Evolutionary conservation across 2,888 invertebrate species (phyloP).

Genomic region (Dolichomitus sp.): DNA sequence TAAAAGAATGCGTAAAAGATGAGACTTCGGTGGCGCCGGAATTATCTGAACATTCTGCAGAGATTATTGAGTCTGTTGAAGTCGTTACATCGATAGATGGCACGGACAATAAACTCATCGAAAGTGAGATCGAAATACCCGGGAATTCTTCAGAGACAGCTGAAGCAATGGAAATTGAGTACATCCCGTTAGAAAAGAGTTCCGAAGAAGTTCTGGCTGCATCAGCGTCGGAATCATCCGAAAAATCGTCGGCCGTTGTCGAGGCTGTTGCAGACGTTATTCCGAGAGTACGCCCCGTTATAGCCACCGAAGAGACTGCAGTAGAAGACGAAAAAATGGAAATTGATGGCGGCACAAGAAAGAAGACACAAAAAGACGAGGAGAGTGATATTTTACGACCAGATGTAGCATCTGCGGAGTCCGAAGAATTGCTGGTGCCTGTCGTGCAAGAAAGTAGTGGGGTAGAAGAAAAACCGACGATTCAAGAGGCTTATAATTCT

Average conservation of each 20-base stretch:
- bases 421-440: not conserved
- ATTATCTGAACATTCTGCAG: not conserved
- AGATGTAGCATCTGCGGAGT: not conserved
- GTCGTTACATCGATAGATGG: constrained; percentile 5
- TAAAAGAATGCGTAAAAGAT: not conserved
- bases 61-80: not conserved
- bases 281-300: not conserved
- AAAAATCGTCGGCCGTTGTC: not conserved
- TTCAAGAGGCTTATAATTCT: constrained; percentile 33
- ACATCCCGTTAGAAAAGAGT: constrained; percentile 1
- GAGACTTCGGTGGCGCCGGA: not conserved
- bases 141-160: not conserved
- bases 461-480: constrained; percentile 18
- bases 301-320: constrained; percentile 16
- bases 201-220: not conserved
- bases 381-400: not conserved
- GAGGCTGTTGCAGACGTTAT: not conserved
- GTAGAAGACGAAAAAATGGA: constrained; percentile 57
- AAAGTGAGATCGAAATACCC: constrained; percentile 1
- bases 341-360: constrained; percentile 31
- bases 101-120: not conserved
- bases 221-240: not conserved
- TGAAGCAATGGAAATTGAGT: not conserved
- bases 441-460: not conserved
- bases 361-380: not conserved